A percentile compares a stretch with the other conserved stretches of the same genome.
These are phyloP conservation scores for Lamellibrachia satsuma DNA, from an alignment of 2,888 invertebrate genomes.

Conservation along the genomic window DNA sequence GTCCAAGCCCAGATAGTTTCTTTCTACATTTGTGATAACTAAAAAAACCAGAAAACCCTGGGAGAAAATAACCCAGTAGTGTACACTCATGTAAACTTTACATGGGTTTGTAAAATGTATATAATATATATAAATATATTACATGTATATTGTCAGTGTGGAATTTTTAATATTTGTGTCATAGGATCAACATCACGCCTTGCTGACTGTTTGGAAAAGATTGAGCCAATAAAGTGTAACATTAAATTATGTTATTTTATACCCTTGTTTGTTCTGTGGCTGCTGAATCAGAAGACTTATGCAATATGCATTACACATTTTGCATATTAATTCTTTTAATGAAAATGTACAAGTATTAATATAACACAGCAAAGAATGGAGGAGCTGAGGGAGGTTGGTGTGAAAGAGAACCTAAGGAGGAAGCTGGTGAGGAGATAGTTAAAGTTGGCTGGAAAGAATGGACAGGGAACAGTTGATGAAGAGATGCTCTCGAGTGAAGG, in stretches of 20 bases:
- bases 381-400: too few relatives aligned
- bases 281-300: background rate
- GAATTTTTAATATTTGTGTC: slow-evolving; percentile 6
- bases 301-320: too few relatives aligned
- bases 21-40: background rate
- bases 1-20: background rate
- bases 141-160: slow-evolving; percentile 17
- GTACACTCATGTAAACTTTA: background rate
- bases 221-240: slow-evolving; percentile 6
- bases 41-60: background rate
- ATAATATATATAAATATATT: slow-evolving; percentile 17
- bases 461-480: too few relatives aligned
- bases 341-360: too few relatives aligned
- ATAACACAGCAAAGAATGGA: too few relatives aligned
- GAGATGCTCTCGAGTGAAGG: too few relatives aligned
- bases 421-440: too few relatives aligned
- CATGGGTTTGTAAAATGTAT: background rate
- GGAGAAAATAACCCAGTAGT: background rate
- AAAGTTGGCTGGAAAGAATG: too few relatives aligned
- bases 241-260: slow-evolving; percentile 17
- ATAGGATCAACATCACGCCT: slow-evolving; percentile 17
- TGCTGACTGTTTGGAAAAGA: slow-evolving; percentile 17
- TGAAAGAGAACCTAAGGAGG: too few relatives aligned
- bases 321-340: too few relatives aligned
- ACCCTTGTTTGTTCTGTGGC: slow-evolving; percentile 17